Conservation (phyloP, 2,113 vertebrate genomes). For the Ancistrus triradiatus region DNA sequence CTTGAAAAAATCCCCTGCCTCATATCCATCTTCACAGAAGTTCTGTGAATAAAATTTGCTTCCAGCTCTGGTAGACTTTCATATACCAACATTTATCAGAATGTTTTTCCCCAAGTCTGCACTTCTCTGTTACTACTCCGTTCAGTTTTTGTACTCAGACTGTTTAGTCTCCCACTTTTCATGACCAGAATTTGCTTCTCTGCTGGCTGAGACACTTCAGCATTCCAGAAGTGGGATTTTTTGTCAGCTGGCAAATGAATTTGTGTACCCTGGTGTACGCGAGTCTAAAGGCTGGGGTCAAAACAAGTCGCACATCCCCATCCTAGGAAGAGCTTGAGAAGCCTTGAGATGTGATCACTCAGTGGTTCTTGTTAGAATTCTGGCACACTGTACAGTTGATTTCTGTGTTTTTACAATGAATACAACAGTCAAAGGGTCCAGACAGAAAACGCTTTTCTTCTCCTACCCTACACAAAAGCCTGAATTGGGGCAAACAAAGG, state of each 20-base stretch:
- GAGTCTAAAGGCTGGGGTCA: conserved; percentile 27
- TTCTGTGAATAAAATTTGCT: conserved; percentile 17
- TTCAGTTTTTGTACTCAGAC: conserved; percentile 11
- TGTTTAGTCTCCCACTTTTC: conserved; percentile 27
- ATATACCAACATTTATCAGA: not conserved
- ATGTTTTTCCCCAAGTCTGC: not conserved
- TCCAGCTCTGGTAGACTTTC: not conserved
- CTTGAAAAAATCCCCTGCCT: not conserved
- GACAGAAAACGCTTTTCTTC: not conserved
- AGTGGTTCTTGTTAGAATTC: not conserved
- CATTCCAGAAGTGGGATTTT: conserved; percentile 12
- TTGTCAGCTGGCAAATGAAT: conserved; percentile 46
- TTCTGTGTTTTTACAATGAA: not conserved
- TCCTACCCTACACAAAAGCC: not conserved
- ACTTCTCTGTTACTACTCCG: not conserved
- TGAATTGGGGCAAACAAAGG: not conserved
- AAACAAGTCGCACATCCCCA: conserved; percentile 5
- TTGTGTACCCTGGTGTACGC: conserved; percentile 2
- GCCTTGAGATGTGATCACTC: conserved; percentile 16
- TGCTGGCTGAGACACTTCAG: conserved; percentile 14
- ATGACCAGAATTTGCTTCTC: not conserved
- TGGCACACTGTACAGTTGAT: not conserved
- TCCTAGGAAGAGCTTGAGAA: not conserved
- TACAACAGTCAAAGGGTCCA: not conserved
- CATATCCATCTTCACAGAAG: not conserved